Conservation (phyloP, 2,888 invertebrate species). For the Hirtodrosophila cameraria region DNA sequence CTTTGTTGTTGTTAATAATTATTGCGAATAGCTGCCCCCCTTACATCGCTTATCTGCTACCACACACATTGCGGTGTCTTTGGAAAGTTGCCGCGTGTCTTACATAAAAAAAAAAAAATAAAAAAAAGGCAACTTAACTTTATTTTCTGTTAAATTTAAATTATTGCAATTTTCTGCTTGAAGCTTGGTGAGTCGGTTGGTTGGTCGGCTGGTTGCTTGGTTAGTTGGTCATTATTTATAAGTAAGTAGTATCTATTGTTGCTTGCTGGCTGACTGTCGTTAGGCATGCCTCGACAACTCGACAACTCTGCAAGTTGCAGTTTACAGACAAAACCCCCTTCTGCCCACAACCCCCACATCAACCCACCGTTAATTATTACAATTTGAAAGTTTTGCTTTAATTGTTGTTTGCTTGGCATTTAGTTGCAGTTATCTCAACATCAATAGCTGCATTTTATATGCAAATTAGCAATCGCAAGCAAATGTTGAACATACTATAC, state of each 20-base stretch:
- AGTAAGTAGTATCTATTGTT: constrained; percentile 30
- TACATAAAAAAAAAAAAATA: constrained; percentile 43
- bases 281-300: background rate
- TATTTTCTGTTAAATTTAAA: constrained; percentile 61
- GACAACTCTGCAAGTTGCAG: constrained; percentile 37
- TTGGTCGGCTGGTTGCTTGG: constrained; percentile 26
- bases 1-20: constrained; percentile 42
- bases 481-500: constrained; percentile 31
- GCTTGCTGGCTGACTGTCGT: constrained; percentile 14
- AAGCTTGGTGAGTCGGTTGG: background rate
- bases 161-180: constrained; percentile 61
- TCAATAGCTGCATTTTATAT: constrained; percentile 56
- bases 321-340: constrained; percentile 3
- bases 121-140: constrained; percentile 21
- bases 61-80: constrained; percentile 26
- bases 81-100: constrained; percentile 57
- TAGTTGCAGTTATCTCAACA: constrained; percentile 40
- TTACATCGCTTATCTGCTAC: constrained; percentile 1
- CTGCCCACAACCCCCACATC: too few relatives aligned
- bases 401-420: constrained; percentile 52
- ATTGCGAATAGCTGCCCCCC: constrained; percentile 26
- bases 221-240: constrained; percentile 41
- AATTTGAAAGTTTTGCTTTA: constrained; percentile 62
- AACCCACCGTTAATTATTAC: constrained; percentile 36
- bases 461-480: constrained; percentile 56